Evolutionary conservation across 2,797 vertebrate species (phyloP).

Genomic region (Lepidocolaptes lacrymiger): DNA sequence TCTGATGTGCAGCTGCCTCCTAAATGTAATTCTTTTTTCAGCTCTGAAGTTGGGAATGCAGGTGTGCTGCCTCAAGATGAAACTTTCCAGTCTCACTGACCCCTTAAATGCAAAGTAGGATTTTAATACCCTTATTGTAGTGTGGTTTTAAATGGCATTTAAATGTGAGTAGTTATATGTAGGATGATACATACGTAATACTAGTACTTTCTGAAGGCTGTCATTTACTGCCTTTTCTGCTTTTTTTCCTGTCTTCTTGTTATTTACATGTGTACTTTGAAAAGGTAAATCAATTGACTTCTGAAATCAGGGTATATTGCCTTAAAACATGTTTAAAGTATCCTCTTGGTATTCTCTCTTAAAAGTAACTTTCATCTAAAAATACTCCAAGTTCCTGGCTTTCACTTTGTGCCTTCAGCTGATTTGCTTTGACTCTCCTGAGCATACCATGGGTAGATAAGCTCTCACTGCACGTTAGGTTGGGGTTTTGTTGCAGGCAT

Average conservation of each 20-base stretch:
- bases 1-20: neutral
- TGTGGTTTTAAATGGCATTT: neutral
- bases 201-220: neutral
- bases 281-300: neutral
- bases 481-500: neutral
- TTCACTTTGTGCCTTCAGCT: neutral
- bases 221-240: neutral
- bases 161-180: neutral
- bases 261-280: neutral
- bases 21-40: neutral
- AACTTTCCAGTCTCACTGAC: accelerated
- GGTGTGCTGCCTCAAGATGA: neutral
- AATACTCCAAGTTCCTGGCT: neutral
- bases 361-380: neutral
- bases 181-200: neutral
- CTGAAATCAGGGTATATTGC: neutral
- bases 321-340: neutral
- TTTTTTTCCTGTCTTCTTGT: neutral
- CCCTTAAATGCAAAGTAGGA: neutral
- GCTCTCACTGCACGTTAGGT: neutral
- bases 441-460: neutral
- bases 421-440: neutral
- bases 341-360: neutral
- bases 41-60: neutral
- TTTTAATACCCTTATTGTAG: neutral